Evolutionary conservation across 30 jellyfish, hydroid and myxozoan genomes (phyloP).

Genomic region (Aurelia coerulea): DNA sequence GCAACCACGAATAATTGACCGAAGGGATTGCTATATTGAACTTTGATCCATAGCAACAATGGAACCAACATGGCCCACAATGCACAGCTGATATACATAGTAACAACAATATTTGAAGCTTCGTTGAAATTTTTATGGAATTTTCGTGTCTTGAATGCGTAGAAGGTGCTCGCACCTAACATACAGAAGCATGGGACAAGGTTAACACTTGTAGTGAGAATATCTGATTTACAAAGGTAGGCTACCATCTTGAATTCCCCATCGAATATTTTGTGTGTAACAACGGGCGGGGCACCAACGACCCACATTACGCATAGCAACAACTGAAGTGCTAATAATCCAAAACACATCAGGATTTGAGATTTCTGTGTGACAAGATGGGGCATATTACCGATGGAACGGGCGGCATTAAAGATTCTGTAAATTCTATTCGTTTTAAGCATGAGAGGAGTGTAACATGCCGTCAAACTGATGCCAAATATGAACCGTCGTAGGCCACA

Average conservation of each 20-base stretch:
- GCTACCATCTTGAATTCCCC: slow-evolving; percentile 58
- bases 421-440: slow-evolving; percentile 80
- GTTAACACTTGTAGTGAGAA: slow-evolving; percentile 49
- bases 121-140: slow-evolving; percentile 90
- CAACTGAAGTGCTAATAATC: slow-evolving; percentile 67
- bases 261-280: slow-evolving; percentile 39
- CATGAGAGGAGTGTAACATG: slow-evolving; percentile 86
- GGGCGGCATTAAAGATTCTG: slow-evolving; percentile 77
- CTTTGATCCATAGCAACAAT: slow-evolving; percentile 5
- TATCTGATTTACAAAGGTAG: slow-evolving; percentile 23
- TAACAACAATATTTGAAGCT: slow-evolving; percentile 80
- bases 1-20: slow-evolving; percentile 23
- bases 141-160: slow-evolving; percentile 91
- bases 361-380: slow-evolving; percentile 67
- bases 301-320: slow-evolving; percentile 76
- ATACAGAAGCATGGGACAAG: slow-evolving; percentile 66
- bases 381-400: slow-evolving; percentile 32
- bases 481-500: slow-evolving; percentile 70
- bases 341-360: slow-evolving; percentile 71
- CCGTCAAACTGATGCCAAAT: slow-evolving; percentile 74
- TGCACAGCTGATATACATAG: slow-evolving; percentile 83
- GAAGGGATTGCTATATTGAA: slow-evolving; percentile 15
- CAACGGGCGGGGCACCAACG: slow-evolving; percentile 66
- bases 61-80: slow-evolving; percentile 71
- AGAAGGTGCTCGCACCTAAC: slow-evolving; percentile 71